These are phyloP conservation scores for Pogonophryne albipinna DNA, from an alignment of 2,797 vertebrate genomes.

Conservation along the genomic window DNA sequence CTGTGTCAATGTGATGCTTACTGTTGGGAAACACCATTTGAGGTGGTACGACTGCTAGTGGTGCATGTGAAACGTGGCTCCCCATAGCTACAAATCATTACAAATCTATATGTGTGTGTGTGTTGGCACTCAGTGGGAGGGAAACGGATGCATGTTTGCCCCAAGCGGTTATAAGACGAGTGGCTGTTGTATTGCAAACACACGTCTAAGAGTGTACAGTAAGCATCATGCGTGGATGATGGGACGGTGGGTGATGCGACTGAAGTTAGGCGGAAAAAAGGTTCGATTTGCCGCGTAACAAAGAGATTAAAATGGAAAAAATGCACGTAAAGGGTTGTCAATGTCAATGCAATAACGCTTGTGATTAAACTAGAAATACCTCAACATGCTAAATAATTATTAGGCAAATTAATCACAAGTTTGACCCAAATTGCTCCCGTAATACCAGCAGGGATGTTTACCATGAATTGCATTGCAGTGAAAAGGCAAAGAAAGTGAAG, in stretches of 20 bases:
- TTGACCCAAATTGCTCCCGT: too few relatives aligned
- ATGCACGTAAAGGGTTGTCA: too few relatives aligned
- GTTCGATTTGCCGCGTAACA: neutral
- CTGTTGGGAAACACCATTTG: slow-evolving; percentile 56
- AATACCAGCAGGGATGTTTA: too few relatives aligned
- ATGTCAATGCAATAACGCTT: too few relatives aligned
- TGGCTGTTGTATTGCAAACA: slow-evolving; percentile 29
- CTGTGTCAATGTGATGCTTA: slow-evolving; percentile 20
- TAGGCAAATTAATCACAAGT: too few relatives aligned
- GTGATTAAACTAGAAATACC: too few relatives aligned
- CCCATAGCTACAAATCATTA: slow-evolving; percentile 73
- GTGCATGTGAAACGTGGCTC: slow-evolving; percentile 52
- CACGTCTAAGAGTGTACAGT: slow-evolving; percentile 24
- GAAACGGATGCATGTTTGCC: slow-evolving; percentile 42
- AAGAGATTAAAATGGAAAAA: too few relatives aligned
- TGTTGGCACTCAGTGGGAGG: slow-evolving; percentile 54
- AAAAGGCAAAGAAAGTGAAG: too few relatives aligned
- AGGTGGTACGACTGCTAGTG: slow-evolving; percentile 33
- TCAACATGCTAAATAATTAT: too few relatives aligned
- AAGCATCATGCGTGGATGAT: neutral
- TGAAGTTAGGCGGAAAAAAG: neutral
- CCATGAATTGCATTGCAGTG: too few relatives aligned
- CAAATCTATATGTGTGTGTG: slow-evolving; percentile 22
- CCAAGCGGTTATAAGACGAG: slow-evolving; percentile 25
- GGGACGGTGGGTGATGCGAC: neutral